Conservation (phyloP, 2,888 invertebrate genomes). For the Busseola fusca region DNA sequence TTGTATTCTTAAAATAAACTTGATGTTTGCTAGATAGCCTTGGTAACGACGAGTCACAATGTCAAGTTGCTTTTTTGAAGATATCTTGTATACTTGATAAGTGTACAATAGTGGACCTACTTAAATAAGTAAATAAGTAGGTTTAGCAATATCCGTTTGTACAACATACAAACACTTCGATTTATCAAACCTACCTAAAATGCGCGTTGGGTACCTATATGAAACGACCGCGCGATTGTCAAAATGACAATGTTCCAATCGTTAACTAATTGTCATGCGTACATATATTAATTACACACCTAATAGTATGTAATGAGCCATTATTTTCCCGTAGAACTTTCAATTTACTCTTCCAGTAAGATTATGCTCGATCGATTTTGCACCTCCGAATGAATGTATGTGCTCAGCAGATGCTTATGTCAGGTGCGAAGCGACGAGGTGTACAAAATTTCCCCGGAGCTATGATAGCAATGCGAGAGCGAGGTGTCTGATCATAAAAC, state of each 20-base stretch:
- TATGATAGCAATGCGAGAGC: slow-evolving; percentile 59
- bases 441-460: slow-evolving; percentile 57
- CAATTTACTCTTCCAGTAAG: not conserved
- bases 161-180: not conserved
- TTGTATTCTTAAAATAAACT: slow-evolving; percentile 7
- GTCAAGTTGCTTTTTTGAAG: slow-evolving; percentile 14
- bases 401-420: slow-evolving; percentile 36
- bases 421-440: slow-evolving; percentile 49
- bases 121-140: slow-evolving; percentile 5
- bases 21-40: slow-evolving; percentile 11
- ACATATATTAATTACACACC: not conserved
- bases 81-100: slow-evolving; percentile 1
- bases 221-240: not conserved
- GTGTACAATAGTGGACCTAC: not conserved
- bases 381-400: slow-evolving; percentile 22
- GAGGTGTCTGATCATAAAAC: slow-evolving; percentile 60
- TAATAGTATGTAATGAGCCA: not conserved
- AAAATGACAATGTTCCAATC: not conserved
- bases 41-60: slow-evolving; percentile 11
- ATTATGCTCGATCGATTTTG: slow-evolving; percentile 7
- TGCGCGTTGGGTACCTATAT: not conserved
- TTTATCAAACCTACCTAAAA: not conserved
- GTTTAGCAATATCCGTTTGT: not conserved
- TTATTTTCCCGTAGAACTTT: not conserved
- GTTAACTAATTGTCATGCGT: not conserved